phyloP scores from a whole-genome alignment of 2,113 vertebrate species.

The Rhinopomastus cyanomelas region DNA sequence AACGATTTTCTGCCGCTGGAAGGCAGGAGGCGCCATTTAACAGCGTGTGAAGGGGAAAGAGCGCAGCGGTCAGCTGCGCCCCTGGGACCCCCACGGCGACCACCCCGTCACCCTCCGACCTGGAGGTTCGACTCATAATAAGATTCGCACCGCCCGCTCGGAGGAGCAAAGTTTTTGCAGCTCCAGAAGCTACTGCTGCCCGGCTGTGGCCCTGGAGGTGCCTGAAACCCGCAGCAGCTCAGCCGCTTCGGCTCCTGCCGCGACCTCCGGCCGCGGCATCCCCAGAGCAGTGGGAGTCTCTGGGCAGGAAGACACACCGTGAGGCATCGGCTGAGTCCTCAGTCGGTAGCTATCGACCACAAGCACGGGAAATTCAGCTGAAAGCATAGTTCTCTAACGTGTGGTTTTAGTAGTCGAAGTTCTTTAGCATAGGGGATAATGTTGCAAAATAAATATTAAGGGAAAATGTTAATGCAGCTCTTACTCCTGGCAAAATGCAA shows the following conservation, averaged over 20 bases:
- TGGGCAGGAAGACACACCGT: neutral
- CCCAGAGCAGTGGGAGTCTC: too few relatives aligned
- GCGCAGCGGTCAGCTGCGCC: neutral
- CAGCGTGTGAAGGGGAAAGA: conserved; percentile 67
- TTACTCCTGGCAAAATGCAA: neutral
- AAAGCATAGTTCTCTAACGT: neutral
- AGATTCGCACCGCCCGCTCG: neutral
- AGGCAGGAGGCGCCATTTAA: conserved; percentile 87
- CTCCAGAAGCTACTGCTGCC: neutral
- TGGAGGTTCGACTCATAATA: neutral
- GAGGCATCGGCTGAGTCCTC: too few relatives aligned
- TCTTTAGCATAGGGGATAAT: neutral
- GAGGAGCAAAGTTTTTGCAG: neutral
- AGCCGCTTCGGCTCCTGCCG: neutral
- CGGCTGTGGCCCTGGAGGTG: neutral
- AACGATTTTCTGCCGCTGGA: neutral
- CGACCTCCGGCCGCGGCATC: too few relatives aligned
- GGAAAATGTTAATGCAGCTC: neutral
- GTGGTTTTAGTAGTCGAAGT: neutral
- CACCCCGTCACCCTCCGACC: too few relatives aligned
- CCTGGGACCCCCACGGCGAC: too few relatives aligned
- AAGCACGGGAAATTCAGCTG: neutral
- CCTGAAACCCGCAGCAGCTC: neutral
- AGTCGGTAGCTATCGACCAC: neutral
- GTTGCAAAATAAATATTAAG: neutral